These are phyloP conservation scores for Podargus strigoides DNA, from an alignment of 2,797 vertebrate genomes.

Conservation along the genomic window DNA sequence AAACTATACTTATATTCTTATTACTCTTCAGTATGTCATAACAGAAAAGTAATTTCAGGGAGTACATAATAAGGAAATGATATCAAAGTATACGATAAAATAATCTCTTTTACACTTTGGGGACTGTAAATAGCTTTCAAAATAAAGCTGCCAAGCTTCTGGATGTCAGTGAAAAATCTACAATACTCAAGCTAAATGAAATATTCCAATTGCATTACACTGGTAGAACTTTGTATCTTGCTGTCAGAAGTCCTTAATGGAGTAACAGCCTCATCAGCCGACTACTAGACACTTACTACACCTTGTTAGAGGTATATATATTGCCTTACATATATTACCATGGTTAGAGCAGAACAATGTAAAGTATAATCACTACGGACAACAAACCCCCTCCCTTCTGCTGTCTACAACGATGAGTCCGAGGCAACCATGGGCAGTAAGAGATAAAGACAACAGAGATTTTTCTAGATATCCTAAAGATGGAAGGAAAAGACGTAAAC, in stretches of 20 bases:
- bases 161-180: background rate
- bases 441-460: background rate
- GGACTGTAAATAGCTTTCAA: background rate
- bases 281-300: background rate
- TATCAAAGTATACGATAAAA: background rate
- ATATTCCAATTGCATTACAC: background rate
- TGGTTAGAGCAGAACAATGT: background rate
- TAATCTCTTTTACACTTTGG: constrained; percentile 4
- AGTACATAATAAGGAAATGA: background rate
- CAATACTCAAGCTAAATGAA: background rate
- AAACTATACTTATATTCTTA: constrained; percentile 10
- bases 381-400: background rate
- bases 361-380: background rate
- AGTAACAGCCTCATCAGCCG: background rate
- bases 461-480: background rate
- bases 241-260: background rate
- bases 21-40: background rate
- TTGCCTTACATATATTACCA: too few relatives aligned
- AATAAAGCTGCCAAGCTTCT: background rate
- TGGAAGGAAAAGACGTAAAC: background rate
- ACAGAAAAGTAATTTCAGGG: constrained; percentile 7
- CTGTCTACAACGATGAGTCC: background rate
- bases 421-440: background rate
- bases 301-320: background rate
- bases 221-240: background rate